Conservation (phyloP, 2,113 vertebrate species). For the Scalopus aquaticus region DNA sequence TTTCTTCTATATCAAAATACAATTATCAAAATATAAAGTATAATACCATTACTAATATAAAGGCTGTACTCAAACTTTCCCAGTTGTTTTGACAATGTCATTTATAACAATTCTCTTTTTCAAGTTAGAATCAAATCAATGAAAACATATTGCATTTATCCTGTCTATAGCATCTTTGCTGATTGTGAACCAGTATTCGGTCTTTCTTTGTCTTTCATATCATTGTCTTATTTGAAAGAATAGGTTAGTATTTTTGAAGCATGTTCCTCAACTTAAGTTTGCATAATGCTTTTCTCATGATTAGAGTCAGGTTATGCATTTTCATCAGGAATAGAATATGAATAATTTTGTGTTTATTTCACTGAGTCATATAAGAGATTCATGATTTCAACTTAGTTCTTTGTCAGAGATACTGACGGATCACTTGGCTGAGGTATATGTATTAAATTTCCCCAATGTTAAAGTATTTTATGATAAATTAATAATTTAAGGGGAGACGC, state of each 20-base stretch:
- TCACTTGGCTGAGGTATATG: neutral
- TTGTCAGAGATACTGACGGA: neutral
- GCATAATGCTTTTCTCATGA: neutral
- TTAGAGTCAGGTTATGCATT: neutral
- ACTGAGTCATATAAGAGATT: neutral
- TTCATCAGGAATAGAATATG: neutral
- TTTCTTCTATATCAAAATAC: neutral
- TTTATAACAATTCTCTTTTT: neutral
- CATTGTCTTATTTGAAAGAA: neutral
- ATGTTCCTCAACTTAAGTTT: neutral
- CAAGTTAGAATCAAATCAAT: neutral
- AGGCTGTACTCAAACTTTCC: neutral
- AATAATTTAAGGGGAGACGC: neutral
- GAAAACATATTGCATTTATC: neutral
- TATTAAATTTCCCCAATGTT: neutral
- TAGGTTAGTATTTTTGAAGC: neutral
- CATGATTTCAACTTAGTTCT: too few species aligned
- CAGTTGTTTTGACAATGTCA: neutral
- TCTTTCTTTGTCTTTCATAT: neutral
- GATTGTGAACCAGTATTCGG: neutral
- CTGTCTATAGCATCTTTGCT: neutral
- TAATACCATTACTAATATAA: neutral
- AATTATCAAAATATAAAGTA: neutral
- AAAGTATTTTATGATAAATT: neutral
- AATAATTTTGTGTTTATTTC: neutral